A percentile compares a stretch with the other conserved stretches of the same genome.
Conservation (phyloP, 2,888 invertebrate genomes). For the Melanostoma mellinum region DNA sequence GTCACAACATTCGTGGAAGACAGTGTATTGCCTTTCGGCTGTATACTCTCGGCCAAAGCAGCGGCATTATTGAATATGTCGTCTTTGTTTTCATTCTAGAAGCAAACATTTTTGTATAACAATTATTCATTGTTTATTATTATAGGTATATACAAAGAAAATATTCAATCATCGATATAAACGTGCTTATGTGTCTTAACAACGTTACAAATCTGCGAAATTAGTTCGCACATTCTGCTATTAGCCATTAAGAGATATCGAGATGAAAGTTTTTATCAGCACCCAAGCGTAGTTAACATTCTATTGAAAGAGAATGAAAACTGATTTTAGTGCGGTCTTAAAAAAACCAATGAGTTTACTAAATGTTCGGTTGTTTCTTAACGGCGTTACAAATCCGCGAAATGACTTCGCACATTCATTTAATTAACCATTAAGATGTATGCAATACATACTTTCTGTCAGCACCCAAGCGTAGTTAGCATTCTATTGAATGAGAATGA, state of each 20-base stretch:
- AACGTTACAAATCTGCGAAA: constrained; percentile 58
- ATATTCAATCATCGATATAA: not conserved
- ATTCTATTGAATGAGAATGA: constrained; percentile 78
- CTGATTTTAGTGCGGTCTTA: constrained; percentile 77
- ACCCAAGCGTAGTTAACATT: constrained; percentile 81
- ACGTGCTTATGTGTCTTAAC: constrained; percentile 53
- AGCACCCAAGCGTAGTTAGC: constrained; percentile 81
- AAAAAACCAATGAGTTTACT: not conserved
- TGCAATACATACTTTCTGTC: constrained; percentile 72
- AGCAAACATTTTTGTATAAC: not conserved
- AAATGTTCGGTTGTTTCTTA: constrained; percentile 47
- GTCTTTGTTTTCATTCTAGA: constrained; percentile 82
- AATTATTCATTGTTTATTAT: not conserved
- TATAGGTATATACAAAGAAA: not conserved
- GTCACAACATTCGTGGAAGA: constrained; percentile 97
- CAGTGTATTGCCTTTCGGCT: constrained; percentile 98
- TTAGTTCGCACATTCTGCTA: constrained; percentile 42
- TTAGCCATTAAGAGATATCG: constrained; percentile 58
- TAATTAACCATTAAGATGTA: constrained; percentile 56
- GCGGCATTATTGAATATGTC: constrained; percentile 95
- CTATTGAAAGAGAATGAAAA: constrained; percentile 78
- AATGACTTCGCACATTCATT: constrained; percentile 44
- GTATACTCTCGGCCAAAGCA: constrained; percentile 96
- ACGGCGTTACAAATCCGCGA: constrained; percentile 62
- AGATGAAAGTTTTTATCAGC: constrained; percentile 76